Percentiles rank a stretch among this genome's conserved stretches.
phyloP scores from a whole-genome alignment of 2,888 invertebrate genomes.

The Drepana falcataria region DNA sequence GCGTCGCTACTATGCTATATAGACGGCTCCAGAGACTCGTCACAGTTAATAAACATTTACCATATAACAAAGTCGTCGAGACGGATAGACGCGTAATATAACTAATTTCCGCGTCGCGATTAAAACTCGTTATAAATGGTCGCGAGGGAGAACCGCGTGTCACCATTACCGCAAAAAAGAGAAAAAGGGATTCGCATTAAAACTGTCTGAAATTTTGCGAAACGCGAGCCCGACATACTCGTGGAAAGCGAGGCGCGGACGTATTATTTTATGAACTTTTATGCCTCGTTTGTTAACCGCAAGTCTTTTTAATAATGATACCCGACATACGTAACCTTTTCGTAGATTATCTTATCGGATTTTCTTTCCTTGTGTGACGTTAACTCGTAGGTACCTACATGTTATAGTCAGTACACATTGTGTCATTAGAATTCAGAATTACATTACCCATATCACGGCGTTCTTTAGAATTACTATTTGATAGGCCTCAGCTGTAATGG shows the following conservation, averaged over 20 bases:
- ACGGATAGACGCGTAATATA: constrained; percentile 48
- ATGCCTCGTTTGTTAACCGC: constrained; percentile 13
- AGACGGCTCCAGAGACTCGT: constrained; percentile 21
- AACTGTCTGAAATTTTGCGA: constrained; percentile 43
- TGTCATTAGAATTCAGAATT: not conserved
- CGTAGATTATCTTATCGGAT: not conserved
- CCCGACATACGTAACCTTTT: not conserved
- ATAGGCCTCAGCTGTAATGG: too few species aligned
- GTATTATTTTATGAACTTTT: constrained; percentile 13
- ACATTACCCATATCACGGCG: too few species aligned
- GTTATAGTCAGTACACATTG: too few species aligned
- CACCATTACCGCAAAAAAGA: constrained; percentile 57
- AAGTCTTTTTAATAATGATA: constrained; percentile 11
- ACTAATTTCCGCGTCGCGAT: constrained; percentile 60
- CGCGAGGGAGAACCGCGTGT: constrained; percentile 41
- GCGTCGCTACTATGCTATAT: not conserved
- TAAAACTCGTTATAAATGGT: constrained; percentile 63
- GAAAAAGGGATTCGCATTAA: constrained; percentile 45
- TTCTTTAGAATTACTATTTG: too few species aligned
- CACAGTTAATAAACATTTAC: constrained; percentile 49
- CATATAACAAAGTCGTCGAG: constrained; percentile 42
- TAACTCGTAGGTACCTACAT: too few species aligned
- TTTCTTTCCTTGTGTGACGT: too few species aligned
- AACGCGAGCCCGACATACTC: constrained; percentile 14
- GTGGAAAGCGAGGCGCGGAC: constrained; percentile 7